Evolutionary conservation across 1,140 invertebrate genomes (phyloP).

Genomic region (Neodiprion fabricii): DNA sequence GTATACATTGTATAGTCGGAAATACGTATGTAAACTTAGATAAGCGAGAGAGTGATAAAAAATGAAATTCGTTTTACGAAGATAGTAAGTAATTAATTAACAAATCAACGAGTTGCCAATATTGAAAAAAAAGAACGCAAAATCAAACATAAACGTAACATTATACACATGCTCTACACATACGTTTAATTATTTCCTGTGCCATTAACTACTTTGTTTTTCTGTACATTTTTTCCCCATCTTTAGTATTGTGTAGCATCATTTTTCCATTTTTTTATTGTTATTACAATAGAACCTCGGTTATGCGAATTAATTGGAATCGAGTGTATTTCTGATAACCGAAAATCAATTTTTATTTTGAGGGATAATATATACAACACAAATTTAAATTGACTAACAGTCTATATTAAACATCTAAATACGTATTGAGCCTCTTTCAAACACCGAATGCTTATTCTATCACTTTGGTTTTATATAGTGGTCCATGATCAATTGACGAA

Average conservation of each 20-base stretch:
- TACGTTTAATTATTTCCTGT: conserved; percentile 29
- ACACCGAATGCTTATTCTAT: no score
- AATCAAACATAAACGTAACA: conserved; percentile 43
- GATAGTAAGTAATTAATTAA: conserved; percentile 24
- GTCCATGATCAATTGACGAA: no score
- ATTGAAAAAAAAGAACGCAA: conserved; percentile 33
- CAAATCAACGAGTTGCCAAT: conserved; percentile 40
- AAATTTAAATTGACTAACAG: no score
- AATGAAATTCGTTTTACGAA: conserved; percentile 23
- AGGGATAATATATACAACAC: no score
- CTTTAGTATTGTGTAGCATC: conserved; percentile 8
- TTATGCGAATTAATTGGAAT: no score
- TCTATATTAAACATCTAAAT: no score
- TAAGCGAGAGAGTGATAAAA: conserved; percentile 26
- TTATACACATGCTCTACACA: conserved; percentile 15
- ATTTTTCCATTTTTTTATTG: conserved; percentile 6
- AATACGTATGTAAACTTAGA: conserved; percentile 17
- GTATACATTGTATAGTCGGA: conserved; percentile 24
- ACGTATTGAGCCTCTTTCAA: no score
- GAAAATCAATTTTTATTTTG: no score
- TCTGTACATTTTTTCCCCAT: conserved; percentile 5
- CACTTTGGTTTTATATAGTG: no score
- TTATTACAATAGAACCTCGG: neutral
- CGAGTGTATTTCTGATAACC: no score
- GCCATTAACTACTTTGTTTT: conserved; percentile 26